Base-by-base conservation (phyloP, 2,797 vertebrate genomes). In the Mergus octosetaceus region DNA sequence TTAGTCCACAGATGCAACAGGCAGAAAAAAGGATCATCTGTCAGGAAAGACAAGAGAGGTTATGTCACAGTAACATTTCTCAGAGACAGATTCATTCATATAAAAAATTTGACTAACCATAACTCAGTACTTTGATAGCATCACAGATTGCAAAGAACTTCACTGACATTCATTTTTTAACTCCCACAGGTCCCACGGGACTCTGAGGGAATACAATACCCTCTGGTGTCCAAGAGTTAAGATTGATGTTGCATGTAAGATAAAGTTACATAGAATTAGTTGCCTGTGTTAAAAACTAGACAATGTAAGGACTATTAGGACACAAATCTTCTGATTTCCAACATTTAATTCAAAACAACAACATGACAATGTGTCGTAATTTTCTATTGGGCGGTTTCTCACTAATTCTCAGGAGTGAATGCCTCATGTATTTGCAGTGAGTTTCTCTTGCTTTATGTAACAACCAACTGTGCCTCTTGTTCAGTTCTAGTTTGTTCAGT, bases 1-100 rank as follows among this genome's bases (percentile, higher is more conserved):
- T 99, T 94, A 99, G 98, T 90, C 99, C 99, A 53, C 99, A 99
- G 97, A 99, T 99, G 96, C 99, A 99, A 97, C 99, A 99, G 19
- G 99, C 99, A 38, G 99, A 99, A 95, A 99, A 99, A 79, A 99
- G 98, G 97, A 99, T 99, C 99, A 99, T 99, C 99, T 99, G 97
- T 79, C 61, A 94, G 77, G 92, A 93, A 80, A 96, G 92, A 93
- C 70, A 97, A 93, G 86, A 96, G 66, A 91, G 32, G 32, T 78
- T 80, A 78, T 32, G 25, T 92, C 92, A 89, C 27, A 77, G 53
- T n/a, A 60, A 58, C 18, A 80, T 88, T 89, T 79, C 94, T 82
- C 36, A 78, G 58, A 95, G 27, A 73, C 47, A 27, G 32, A 41
- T 57, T 84, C 34, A 75, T 70, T 68, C 60, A 76, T 82, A 75